phyloP scores from a whole-genome alignment of 2,113 vertebrate genomes.

The Hylia prasina region DNA sequence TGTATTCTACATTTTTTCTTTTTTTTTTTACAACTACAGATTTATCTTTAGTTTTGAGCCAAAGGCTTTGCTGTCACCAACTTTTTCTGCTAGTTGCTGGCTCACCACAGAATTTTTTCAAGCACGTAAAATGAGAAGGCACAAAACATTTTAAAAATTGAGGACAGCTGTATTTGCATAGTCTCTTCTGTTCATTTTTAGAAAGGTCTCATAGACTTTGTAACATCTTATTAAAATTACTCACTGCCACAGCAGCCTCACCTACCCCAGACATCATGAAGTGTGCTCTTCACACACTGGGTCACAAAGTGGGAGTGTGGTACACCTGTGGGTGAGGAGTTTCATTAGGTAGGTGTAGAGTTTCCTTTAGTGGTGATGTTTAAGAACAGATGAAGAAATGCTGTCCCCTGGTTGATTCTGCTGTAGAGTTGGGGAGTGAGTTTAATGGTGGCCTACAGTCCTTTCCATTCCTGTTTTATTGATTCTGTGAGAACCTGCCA shows the following conservation, averaged over 20 bases:
- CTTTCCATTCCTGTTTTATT: background rate
- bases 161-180: background rate
- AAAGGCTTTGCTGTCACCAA: conserved; percentile 17
- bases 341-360: background rate
- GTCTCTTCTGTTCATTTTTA: background rate
- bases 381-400: background rate
- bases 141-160: background rate
- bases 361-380: background rate
- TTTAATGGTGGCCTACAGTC: background rate
- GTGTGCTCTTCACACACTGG: background rate
- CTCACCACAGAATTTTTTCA: background rate
- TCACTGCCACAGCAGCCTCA: background rate
- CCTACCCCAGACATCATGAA: background rate
- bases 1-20: background rate
- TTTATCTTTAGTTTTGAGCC: conserved; percentile 22
- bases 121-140: background rate
- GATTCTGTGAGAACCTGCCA: background rate
- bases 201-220: background rate
- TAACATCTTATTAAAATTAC: background rate
- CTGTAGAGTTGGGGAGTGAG: background rate
- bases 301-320: background rate
- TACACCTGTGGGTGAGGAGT: background rate
- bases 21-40: background rate
- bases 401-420: background rate
- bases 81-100: conserved; percentile 19